Evolutionary conservation across 2,797 vertebrate genomes (phyloP), one percentile per base, ranked within the genome.

Genomic region (Diglossa cyanea): DNA sequence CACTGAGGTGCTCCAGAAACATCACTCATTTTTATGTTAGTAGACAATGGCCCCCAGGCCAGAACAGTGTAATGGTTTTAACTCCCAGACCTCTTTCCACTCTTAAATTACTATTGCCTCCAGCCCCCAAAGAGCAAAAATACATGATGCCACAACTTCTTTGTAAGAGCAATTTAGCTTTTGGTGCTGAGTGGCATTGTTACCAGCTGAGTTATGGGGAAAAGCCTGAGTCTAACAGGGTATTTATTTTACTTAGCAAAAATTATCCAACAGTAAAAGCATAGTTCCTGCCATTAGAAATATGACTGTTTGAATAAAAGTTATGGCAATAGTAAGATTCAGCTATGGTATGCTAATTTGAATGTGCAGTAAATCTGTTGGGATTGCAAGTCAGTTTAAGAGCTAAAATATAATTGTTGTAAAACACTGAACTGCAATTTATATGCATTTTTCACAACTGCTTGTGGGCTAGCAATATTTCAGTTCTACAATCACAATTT

Each of bases 321-420:
- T 93, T 85, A 88, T 78, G 58, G 70, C 82, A 94, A 90, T 65
- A 50, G 77, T 83, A 97, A 90, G 72, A 91, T 75, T 81, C 68
- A 95, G 63, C 80, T 93, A 90, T 85, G 85, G 72, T 91, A 66
- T 93, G 86, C 89, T 94, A 94, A 94, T 94, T 96, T 92, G 94
- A 96, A 85, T 91, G 73, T 63, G 47, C 75, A 68, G 21, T 96
- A 96, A 97, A 94, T 97, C 67, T 94, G 70, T 86, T 45, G 44
- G 45, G 79, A 60, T 70, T 93, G 51, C 39, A 89, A 92, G 60
- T 82, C 63, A 73, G n/a, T 89, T 47, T 93, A 96, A 92, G 76
- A 96, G 72, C 57, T 94, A 68, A 55, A 71, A 86, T 74, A 86
- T 90, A 96, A 96, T 97, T 96, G 88, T 94, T 95, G 73, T 96